phyloP scores from a whole-genome alignment of 2,888 invertebrate genomes.

The Dexiosoma caninum region DNA sequence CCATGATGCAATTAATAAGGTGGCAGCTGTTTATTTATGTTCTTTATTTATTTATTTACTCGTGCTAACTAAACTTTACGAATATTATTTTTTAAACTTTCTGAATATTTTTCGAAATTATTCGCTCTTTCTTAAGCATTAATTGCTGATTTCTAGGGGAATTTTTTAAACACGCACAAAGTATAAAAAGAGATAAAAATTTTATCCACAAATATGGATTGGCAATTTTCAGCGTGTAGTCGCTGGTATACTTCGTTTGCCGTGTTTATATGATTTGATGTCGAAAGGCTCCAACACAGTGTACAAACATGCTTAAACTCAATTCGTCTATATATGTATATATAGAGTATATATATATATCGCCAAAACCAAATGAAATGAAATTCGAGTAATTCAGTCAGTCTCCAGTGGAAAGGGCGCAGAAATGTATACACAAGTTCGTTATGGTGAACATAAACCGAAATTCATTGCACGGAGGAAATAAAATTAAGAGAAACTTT shows the following conservation, averaged over 20 bases:
- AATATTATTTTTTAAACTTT: too few species aligned
- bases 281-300: constrained; percentile 47
- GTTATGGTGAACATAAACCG: constrained; percentile 51
- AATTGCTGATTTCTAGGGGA: too few species aligned
- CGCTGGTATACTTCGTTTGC: constrained; percentile 26
- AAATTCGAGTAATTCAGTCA: constrained; percentile 51
- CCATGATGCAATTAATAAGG: too few species aligned
- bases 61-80: too few species aligned
- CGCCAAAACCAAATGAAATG: constrained; percentile 33
- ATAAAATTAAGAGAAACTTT: constrained; percentile 29
- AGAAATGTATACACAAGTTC: constrained; percentile 56
- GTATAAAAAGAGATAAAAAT: too few species aligned
- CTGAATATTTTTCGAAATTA: too few species aligned
- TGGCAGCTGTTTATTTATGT: too few species aligned
- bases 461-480: constrained; percentile 48
- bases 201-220: neutral
- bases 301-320: constrained; percentile 9
- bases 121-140: too few species aligned
- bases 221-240: constrained; percentile 26
- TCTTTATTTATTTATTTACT: too few species aligned
- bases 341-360: constrained; percentile 25
- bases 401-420: constrained; percentile 60
- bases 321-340: constrained; percentile 11
- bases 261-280: constrained; percentile 22
- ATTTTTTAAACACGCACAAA: too few species aligned